A percentile compares a stretch with the other conserved stretches of the same genome.
Conservation (phyloP, 2,888 invertebrate genomes). For the Acanthoscelides obtectus region DNA sequence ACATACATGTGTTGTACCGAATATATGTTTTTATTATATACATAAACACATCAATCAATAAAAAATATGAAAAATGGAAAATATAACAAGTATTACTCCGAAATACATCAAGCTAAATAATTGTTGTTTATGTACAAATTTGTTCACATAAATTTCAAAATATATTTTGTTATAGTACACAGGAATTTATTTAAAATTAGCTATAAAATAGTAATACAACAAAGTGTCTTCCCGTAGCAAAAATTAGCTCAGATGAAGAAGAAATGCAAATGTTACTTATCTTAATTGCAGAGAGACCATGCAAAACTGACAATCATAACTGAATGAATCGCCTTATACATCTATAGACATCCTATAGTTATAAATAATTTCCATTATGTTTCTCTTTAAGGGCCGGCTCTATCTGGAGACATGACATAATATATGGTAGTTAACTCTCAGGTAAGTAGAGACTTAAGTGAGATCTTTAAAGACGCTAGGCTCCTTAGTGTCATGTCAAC, state of each 20-base stretch:
- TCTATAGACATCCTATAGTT: too few relatives aligned
- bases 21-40: conserved; percentile 5
- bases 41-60: conserved; percentile 13
- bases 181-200: background rate
- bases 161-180: background rate
- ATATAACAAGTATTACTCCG: conserved; percentile 19
- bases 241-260: background rate
- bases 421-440: too few relatives aligned
- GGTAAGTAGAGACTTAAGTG: too few relatives aligned
- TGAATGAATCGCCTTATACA: too few relatives aligned
- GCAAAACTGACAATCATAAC: background rate
- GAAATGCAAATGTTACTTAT: background rate
- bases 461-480: too few relatives aligned
- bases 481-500: too few relatives aligned
- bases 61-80: conserved; percentile 21
- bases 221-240: background rate
- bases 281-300: background rate
- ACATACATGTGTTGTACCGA: conserved; percentile 12
- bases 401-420: too few relatives aligned
- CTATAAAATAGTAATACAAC: background rate
- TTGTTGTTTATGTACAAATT: conserved; percentile 36
- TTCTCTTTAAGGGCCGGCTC: too few relatives aligned
- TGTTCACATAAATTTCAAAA: conserved; percentile 35
- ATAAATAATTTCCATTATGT: too few relatives aligned
- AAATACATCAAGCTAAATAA: conserved; percentile 15